A percentile compares a stretch with the other conserved stretches of the same genome.
These are phyloP conservation scores for Unio delphinus DNA, from an alignment of 2,888 invertebrate species.

Conservation along the genomic window DNA sequence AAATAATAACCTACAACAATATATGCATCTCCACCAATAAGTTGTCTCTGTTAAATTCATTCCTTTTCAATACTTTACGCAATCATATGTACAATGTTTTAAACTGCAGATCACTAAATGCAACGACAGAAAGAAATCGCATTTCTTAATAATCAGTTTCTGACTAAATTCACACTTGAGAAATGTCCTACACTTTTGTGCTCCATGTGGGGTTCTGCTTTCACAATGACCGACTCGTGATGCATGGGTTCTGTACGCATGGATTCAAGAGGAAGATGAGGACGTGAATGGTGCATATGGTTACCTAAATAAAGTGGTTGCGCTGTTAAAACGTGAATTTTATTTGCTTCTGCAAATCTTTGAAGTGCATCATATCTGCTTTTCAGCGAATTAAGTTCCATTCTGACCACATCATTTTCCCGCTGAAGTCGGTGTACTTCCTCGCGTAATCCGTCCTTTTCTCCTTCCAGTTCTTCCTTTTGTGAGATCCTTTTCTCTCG, in stretches of 20 bases:
- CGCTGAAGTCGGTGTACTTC: constrained; percentile 87
- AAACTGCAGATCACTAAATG: too few species aligned
- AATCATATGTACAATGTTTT: too few species aligned
- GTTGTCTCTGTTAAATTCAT: too few species aligned
- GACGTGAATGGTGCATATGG: constrained; percentile 19
- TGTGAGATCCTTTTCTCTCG: constrained; percentile 95
- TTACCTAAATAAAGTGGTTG: constrained; percentile 39
- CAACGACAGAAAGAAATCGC: too few species aligned
- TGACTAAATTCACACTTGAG: neutral
- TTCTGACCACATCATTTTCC: constrained; percentile 82
- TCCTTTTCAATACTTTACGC: too few species aligned
- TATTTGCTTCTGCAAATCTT: constrained; percentile 79
- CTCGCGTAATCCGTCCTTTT: constrained; percentile 86
- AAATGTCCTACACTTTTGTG: constrained; percentile 1
- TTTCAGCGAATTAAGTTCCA: constrained; percentile 84
- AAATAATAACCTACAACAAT: too few species aligned
- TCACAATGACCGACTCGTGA: constrained; percentile 45
- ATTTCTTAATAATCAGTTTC: too few species aligned
- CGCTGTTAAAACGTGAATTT: constrained; percentile 47
- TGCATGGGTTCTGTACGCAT: constrained; percentile 33
- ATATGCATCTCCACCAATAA: too few species aligned
- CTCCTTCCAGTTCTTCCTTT: constrained; percentile 92
- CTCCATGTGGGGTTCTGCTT: constrained; percentile 44
- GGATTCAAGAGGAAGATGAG: constrained; percentile 22
- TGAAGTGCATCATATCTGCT: constrained; percentile 89